A percentile compares a stretch with the other conserved stretches of the same genome.
phyloP scores from a whole-genome alignment of 2,888 invertebrate species.

The Plebejus anna region DNA sequence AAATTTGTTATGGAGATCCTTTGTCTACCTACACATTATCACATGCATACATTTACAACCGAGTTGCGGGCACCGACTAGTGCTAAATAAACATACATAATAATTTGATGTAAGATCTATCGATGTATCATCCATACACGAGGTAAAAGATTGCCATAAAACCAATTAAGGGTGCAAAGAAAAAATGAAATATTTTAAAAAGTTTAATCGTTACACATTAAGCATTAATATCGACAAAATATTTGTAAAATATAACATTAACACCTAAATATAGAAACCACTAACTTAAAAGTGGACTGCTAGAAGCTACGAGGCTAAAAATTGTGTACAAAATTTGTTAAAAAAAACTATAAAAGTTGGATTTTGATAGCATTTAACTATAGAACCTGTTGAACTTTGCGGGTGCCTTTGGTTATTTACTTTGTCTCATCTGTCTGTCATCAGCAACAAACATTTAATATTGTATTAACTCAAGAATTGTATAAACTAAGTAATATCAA shows the following conservation, averaged over 20 bases:
- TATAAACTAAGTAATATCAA: neutral
- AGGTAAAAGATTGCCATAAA: neutral
- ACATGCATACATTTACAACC: too few relatives aligned
- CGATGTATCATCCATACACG: too few relatives aligned
- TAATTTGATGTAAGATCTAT: too few relatives aligned
- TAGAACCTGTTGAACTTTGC: neutral
- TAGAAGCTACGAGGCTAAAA: neutral
- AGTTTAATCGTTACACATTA: conserved; percentile 36
- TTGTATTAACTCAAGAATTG: neutral
- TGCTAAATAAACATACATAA: too few relatives aligned
- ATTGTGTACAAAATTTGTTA: neutral
- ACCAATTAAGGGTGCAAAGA: conserved; percentile 12
- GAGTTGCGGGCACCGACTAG: too few relatives aligned
- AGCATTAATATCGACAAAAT: conserved; percentile 36
- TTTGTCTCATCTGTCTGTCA: neutral
- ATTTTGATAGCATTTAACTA: neutral
- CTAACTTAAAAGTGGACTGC: neutral
- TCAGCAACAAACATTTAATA: neutral
- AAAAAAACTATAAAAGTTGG: neutral
- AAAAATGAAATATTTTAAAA: conserved; percentile 30
- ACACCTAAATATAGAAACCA: conserved; percentile 27
- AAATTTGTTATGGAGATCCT: too few relatives aligned
- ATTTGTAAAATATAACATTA: conserved; percentile 28
- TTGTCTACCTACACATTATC: too few relatives aligned
- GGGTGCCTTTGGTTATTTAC: neutral